Conservation (phyloP, 2,888 invertebrate genomes). For the Marronus borbonicus region DNA sequence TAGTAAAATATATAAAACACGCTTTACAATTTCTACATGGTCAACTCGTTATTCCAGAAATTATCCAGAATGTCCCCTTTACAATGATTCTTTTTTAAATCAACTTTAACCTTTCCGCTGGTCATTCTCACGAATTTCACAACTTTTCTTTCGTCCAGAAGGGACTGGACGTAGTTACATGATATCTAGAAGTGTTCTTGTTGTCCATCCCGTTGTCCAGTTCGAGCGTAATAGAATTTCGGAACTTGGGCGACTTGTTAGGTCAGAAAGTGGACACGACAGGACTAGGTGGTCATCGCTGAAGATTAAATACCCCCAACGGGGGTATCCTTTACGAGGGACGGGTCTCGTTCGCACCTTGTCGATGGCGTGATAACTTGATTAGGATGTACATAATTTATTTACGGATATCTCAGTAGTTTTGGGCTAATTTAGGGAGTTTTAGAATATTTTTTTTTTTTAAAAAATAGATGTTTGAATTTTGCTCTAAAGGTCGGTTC, state of each 20-base stretch:
- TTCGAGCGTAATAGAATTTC: neutral
- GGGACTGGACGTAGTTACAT: neutral
- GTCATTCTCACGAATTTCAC: conserved; percentile 1
- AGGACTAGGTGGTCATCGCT: neutral
- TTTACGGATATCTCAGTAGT: too few relatives aligned
- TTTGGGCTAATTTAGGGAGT: too few relatives aligned
- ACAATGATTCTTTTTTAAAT: too few relatives aligned
- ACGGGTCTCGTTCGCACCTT: neutral
- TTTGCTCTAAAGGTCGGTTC: too few relatives aligned
- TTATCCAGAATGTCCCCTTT: neutral
- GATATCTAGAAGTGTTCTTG: too few relatives aligned
- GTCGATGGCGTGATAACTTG: neutral
- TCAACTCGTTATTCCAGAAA: conserved; percentile 9
- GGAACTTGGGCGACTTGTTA: neutral
- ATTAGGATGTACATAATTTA: neutral
- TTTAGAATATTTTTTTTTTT: too few relatives aligned
- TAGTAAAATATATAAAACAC: too few relatives aligned
- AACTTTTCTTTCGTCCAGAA: neutral
- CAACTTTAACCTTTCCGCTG: neutral
- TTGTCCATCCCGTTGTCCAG: neutral
- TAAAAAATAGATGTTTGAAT: too few relatives aligned
- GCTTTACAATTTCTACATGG: neutral
- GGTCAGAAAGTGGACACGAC: conserved; percentile 1
- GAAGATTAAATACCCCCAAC: neutral
- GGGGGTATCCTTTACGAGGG: neutral